These are phyloP conservation scores for Psilopogon haemacephalus DNA, from an alignment of 2,113 vertebrate genomes.

Conservation along the genomic window DNA sequence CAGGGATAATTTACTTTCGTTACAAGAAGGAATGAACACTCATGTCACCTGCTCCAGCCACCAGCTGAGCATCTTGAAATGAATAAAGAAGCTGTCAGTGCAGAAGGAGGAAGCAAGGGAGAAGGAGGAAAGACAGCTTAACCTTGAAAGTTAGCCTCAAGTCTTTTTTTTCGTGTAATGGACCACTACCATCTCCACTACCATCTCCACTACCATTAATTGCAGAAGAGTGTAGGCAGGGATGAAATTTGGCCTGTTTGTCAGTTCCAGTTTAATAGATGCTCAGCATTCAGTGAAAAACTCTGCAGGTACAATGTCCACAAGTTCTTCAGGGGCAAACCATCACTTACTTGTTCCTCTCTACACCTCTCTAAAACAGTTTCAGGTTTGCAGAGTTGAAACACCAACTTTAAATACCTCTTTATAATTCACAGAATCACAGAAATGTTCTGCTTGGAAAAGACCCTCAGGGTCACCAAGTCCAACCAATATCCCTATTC, in stretches of 20 bases:
- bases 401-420: background rate
- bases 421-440: background rate
- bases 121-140: background rate
- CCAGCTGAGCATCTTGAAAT: background rate
- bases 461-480: too few relatives aligned
- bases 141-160: background rate
- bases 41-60: background rate
- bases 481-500: too few relatives aligned
- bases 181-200: too few relatives aligned
- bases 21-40: background rate
- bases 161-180: background rate
- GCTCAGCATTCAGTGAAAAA: background rate
- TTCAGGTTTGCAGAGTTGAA: background rate
- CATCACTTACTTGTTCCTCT: background rate
- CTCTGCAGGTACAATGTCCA: background rate
- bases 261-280: background rate
- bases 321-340: background rate
- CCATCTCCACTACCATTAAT: background rate
- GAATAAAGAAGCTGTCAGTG: background rate
- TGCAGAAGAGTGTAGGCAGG: background rate
- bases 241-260: background rate
- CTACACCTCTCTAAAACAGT: background rate
- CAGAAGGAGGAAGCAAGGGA: background rate
- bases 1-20: background rate
- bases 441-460: too few relatives aligned